Conservation (phyloP, 1,140 invertebrate genomes). For the Magallana gigas region DNA sequence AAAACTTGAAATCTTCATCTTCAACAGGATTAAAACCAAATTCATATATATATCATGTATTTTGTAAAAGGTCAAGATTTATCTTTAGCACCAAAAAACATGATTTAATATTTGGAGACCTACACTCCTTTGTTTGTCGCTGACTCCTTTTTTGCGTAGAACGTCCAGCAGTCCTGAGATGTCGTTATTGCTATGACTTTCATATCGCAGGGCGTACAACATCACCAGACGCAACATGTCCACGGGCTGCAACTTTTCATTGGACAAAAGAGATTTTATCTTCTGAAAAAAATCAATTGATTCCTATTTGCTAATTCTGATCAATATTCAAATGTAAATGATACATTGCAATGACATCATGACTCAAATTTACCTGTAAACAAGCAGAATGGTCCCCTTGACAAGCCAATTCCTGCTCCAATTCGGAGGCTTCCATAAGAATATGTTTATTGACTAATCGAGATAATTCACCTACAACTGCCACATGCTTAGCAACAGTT, state of each 20-base stretch:
- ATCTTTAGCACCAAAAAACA: not conserved
- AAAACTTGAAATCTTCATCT: too few species aligned
- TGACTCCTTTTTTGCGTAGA: slow-evolving; percentile 85
- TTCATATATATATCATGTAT: too few species aligned
- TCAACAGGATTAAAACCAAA: too few species aligned
- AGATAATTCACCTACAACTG: slow-evolving; percentile 96
- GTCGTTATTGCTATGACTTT: slow-evolving; percentile 92
- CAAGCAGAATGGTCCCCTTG: slow-evolving; percentile 95
- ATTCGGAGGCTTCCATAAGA: slow-evolving; percentile 95
- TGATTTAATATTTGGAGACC: slow-evolving; percentile 34
- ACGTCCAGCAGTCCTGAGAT: slow-evolving; percentile 84
- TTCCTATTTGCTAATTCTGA: too few species aligned
- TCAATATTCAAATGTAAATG: too few species aligned
- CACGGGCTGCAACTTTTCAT: slow-evolving; percentile 86
- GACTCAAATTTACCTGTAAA: slow-evolving; percentile 83
- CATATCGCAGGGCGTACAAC: slow-evolving; percentile 95
- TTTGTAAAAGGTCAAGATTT: not conserved
- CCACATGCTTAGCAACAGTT: slow-evolving; percentile 98
- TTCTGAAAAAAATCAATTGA: slow-evolving; percentile 80
- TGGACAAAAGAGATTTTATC: slow-evolving; percentile 86
- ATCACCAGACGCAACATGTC: slow-evolving; percentile 94
- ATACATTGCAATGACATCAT: too few species aligned
- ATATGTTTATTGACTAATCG: slow-evolving; percentile 88
- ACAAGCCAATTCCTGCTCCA: slow-evolving; percentile 97
- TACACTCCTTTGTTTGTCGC: slow-evolving; percentile 77